Conservation (phyloP, 2,888 invertebrate genomes). For the Aporophyla lueneburgensis region DNA sequence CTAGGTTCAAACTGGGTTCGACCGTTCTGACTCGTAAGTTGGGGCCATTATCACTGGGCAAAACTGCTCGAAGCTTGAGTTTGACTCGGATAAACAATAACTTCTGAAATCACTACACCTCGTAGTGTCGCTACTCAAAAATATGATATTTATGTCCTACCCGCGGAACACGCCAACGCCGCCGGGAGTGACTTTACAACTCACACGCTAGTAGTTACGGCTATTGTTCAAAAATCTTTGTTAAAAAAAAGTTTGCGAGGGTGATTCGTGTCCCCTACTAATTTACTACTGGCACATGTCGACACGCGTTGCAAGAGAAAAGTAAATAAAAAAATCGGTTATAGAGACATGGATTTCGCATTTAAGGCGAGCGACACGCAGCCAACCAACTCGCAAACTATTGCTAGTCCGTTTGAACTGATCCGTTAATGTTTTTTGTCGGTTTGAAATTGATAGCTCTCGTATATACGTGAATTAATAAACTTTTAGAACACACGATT, state of each 20-base stretch:
- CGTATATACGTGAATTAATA: constrained; percentile 74
- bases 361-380: constrained; percentile 81
- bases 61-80: not conserved
- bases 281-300: constrained; percentile 89
- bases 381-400: constrained; percentile 66
- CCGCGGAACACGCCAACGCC: constrained; percentile 72
- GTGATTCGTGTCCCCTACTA: constrained; percentile 88
- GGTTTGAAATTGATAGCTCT: constrained; percentile 81
- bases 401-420: constrained; percentile 77
- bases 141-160: constrained; percentile 53
- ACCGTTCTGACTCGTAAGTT: too few species aligned
- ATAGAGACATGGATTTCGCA: constrained; percentile 86
- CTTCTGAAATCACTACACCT: not conserved
- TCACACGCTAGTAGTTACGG: constrained; percentile 88
- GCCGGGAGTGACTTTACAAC: constrained; percentile 87
- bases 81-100: not conserved
- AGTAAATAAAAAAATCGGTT: constrained; percentile 83
- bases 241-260: constrained; percentile 87
- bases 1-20: too few species aligned
- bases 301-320: constrained; percentile 87
- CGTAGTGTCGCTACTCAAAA: constrained; percentile 51
- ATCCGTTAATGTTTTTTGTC: constrained; percentile 78
- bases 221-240: constrained; percentile 89
- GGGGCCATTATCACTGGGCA: too few species aligned
- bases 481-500: constrained; percentile 77